Base-by-base conservation (phyloP, 1,140 invertebrate species). In the Musca vetustissima region DNA sequence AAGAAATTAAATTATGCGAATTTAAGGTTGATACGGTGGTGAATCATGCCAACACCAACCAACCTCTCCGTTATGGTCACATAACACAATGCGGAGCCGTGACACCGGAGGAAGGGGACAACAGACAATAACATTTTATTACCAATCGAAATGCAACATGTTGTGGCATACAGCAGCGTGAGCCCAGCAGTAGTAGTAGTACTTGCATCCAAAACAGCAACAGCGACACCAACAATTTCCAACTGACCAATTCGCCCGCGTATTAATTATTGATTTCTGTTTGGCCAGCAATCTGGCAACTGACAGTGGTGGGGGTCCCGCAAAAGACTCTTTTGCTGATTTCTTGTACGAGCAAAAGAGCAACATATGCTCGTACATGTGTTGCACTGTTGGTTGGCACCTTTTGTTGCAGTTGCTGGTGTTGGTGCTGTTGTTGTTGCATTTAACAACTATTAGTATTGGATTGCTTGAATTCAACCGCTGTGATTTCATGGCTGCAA, bases 1-100 rank as follows among this genome's bases (percentile, higher is more conserved):
- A 61, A 61, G 57, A 61, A 61, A 61, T 61, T 43, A 61, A 61
- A 61, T 61, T 61, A 61, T 28, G 28, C 57, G 57, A 61, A 61
- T 61, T 43, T 61, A 61, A 61, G 28, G 57, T 61, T 61, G 57
- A 32, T 43, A 32, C 14, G 57, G 57, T 61, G 57, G 36, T 36
- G 32, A 28, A 61, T 17, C 57, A 61, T 32, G 28, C 11, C 57
- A 36, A 43, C 32, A 61, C 28, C 21, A 19, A 19, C 17, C 49
- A 52, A 19, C 17, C 49, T 11, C 17, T 19, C 49, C 9, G 6
- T 4, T 52, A 49, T 13, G 36, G 13, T 11, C 36, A 6, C 36
- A 43, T 43, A 43, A 43, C 36, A 43, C 36, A n/a, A n/a, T n/a
- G n/a, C n/a, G n/a, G n/a, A n/a, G 11, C 6, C 36, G 13, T 43